Base-by-base conservation (phyloP, 2,113 vertebrate species). In the Astatotilapia flaviijosephi region DNA sequence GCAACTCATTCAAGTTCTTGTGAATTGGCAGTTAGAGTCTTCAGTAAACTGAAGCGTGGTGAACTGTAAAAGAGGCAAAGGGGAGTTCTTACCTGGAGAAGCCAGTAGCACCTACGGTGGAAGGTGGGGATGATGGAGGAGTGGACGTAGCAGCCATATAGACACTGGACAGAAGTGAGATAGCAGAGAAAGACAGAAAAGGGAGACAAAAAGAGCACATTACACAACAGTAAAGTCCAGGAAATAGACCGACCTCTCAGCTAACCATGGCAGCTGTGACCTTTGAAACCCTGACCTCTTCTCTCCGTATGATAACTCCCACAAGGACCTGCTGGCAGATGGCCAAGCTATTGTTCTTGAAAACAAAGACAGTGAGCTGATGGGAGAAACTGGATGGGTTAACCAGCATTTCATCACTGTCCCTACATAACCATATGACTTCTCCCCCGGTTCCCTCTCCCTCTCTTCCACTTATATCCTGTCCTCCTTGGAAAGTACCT, bases 41-140 rank as follows among this genome's bases (percentile, higher is more conserved):
- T 65, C 86, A 82, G 82, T 56, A 86, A 81, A 88, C 77, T 83
- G 83, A 87, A 91, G 86, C 13, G 40, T 40, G 84, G 49, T 62
- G 82, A 89, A 88, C 51, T 80, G 75, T 15, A 77, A 70, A 84
- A 79, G 54, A 86, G 33, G 7, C 84, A 37, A 90, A 88, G 26
- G 86, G 3, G 82, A 83, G 89, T 79, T 94, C 97, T 97, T 98
- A 99, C 98, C 98, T 99, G 98, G 95, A 99, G 98, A 95, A 99
- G 98, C 98, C 98, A 99, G 97, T 99, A 99, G 97, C 98, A 99
- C 97, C 98, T 97, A 95, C 98, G 97, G 97, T 99, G 98, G 97
- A 99, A 99, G 94, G 98, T 99, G 95, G 98, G 98, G 97, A 99
- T 99, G 97, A 99, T 99, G 96, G 98, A 99, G 94, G 98, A 99